Base-by-base conservation (phyloP, 2,113 vertebrate genomes). In the Aldabrachelys gigantea region DNA sequence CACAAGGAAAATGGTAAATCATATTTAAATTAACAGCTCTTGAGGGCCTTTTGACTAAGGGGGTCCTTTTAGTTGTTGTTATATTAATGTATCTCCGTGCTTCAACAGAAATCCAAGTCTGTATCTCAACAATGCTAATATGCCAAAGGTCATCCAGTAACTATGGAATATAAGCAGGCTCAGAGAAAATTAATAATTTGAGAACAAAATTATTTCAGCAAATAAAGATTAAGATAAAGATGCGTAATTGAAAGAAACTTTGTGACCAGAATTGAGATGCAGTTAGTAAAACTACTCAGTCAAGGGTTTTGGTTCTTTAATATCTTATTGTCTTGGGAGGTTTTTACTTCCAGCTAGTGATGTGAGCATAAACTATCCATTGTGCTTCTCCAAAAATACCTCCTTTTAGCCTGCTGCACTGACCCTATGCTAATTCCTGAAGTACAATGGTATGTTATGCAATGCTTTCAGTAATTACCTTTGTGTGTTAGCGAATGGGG, bases 391-490 rank as follows among this genome's bases (percentile, higher is more conserved):
- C n/a, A 65, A 85, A 83, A 65, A 1, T 1, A 6, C 19, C 88
- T 29, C 11, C 31, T 84, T 59, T 87, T 79, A 94, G 50, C 41
- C 82, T 87, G 14, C 24, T 96, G 10, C 21, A 95, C 50, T 89
- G 80, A 90, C 72, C 21, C 82, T 50, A 35, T 44, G 54, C 22
- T 53, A 83, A 85, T 89, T 94, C 29, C 12, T 4, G 24, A 95
- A 94, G 49, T 38, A 35, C 47, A 94, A 65, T 9, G 41, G 3
- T 35, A 44, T 82, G 25, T 83, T 93, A 89, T 69, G 41, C 47
- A 87, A 91, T 57, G 22, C 21, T 95, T 94, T 95, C 80, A 14
- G 69, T 85, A 86, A 85, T 84, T 92, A 80, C 4, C 29, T 54
- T 89, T 92, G 53, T 89, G 2, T 53, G 29, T 44, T 31, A 54